Evolutionary conservation across 2,888 invertebrate species (phyloP).

Genomic region (Netelia melanura): DNA sequence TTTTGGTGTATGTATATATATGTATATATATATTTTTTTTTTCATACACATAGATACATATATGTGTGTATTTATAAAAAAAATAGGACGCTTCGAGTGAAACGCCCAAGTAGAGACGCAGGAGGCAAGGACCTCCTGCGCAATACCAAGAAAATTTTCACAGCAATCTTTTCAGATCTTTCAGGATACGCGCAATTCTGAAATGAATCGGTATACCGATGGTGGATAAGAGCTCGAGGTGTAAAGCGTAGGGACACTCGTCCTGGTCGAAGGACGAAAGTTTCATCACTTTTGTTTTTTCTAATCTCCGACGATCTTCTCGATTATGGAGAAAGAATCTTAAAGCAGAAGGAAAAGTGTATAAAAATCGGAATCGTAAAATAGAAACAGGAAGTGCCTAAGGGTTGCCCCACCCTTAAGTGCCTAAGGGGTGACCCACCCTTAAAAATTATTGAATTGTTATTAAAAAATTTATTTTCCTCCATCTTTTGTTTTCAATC

Average conservation of each 20-base stretch:
- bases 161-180: conserved; percentile 28
- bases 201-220: conserved; percentile 11
- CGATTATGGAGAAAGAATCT: background rate
- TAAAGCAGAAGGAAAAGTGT: background rate
- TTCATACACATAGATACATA: background rate
- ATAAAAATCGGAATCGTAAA: background rate
- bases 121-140: conserved; percentile 12
- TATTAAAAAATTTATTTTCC: no score
- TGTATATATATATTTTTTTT: background rate
- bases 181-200: conserved; percentile 28
- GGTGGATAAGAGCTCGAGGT: background rate
- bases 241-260: conserved; percentile 20
- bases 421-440: no score
- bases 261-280: conserved; percentile 11
- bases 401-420: no score
- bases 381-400: background rate
- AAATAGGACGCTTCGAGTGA: background rate
- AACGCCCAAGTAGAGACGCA: background rate
- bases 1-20: conserved; percentile 21
- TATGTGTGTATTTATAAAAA: no score
- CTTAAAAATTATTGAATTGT: no score
- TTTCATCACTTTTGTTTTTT: background rate
- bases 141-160: conserved; percentile 11
- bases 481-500: no score
- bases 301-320: background rate